phyloP scores from a whole-genome alignment of 2,888 invertebrate species.

The Synanthedon andrenaeformis region DNA sequence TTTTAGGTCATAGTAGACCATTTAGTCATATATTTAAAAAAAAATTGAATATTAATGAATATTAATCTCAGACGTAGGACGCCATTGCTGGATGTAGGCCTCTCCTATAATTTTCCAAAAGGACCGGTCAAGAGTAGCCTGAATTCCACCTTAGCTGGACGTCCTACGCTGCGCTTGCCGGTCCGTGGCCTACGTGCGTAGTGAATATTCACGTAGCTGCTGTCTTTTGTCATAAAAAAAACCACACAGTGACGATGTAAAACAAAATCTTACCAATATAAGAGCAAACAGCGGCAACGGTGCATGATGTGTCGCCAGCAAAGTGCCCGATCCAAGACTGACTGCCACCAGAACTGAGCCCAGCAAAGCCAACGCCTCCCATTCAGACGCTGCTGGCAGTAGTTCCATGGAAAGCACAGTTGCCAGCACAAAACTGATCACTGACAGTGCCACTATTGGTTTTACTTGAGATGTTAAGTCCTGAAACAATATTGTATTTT shows the following conservation, averaged over 20 bases:
- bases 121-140: too few relatives aligned
- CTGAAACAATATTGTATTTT: slow-evolving; percentile 44
- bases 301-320: slow-evolving; percentile 72
- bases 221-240: too few relatives aligned
- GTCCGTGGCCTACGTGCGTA: too few relatives aligned
- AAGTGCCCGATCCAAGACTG: slow-evolving; percentile 71
- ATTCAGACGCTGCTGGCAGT: slow-evolving; percentile 71
- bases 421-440: slow-evolving; percentile 60
- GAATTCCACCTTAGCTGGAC: too few relatives aligned
- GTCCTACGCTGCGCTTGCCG: too few relatives aligned
- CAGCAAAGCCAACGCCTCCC: slow-evolving; percentile 71
- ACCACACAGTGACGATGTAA: not conserved
- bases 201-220: too few relatives aligned
- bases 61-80: too few relatives aligned
- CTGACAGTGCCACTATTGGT: slow-evolving; percentile 61
- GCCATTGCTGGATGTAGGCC: too few relatives aligned
- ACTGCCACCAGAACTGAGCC: slow-evolving; percentile 73
- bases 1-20: too few relatives aligned
- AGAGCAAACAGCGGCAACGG: slow-evolving; percentile 81
- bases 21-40: too few relatives aligned
- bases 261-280: slow-evolving; percentile 67
- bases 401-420: slow-evolving; percentile 65
- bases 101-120: too few relatives aligned
- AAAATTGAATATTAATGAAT: too few relatives aligned
- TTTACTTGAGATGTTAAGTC: slow-evolving; percentile 54